Base-by-base conservation (phyloP, 2,888 invertebrate genomes). In the Drosophila gaucha region DNA sequence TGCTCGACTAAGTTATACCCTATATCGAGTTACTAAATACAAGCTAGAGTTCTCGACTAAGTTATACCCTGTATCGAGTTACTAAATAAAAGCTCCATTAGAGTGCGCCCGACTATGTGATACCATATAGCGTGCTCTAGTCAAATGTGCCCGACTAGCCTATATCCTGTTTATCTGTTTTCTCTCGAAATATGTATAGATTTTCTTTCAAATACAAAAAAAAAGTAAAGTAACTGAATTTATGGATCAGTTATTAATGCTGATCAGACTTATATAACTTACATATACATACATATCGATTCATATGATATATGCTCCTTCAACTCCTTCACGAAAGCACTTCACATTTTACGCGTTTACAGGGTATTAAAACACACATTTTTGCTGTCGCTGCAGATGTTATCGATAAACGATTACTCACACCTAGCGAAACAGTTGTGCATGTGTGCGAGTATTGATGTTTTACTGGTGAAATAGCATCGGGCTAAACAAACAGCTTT, bases 391-490 rank as follows among this genome's bases (percentile, higher is more conserved):
- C 14, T 18, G 18, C 16, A 24, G 10, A 18, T 20, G 49, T 36
- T 31, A 56, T 72, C 78, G 77, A 73, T 72, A 41, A 20, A 4
- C 66, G 66, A 71, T 72, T 65, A 28, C 51, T 58, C 31, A 35
- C 14, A 16, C 18, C 20, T 16, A 9, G 22, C 2, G 1, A 28
- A 50, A 24, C 44, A 50, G 31, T 9, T 50, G 50, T 24, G 16
- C 22, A 9, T 14, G 14, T 24, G 39, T 8, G 24, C 16, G n/a
- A 5, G 8, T 14, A 2, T 22, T 30, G 35, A 63, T 24, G 36
- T 26, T 8, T 8, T 22, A 39, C 75, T 54, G 50, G 24, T 74
- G 44, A n/a, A 73, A 59, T 62, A 70, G 58, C 55, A 54, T 56
- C 41, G 18, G 39, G 10, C n/a, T 10, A 33, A 20, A 18, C 18